Base-by-base conservation (phyloP, 1,140 invertebrate genomes). In the Lerema accius region DNA sequence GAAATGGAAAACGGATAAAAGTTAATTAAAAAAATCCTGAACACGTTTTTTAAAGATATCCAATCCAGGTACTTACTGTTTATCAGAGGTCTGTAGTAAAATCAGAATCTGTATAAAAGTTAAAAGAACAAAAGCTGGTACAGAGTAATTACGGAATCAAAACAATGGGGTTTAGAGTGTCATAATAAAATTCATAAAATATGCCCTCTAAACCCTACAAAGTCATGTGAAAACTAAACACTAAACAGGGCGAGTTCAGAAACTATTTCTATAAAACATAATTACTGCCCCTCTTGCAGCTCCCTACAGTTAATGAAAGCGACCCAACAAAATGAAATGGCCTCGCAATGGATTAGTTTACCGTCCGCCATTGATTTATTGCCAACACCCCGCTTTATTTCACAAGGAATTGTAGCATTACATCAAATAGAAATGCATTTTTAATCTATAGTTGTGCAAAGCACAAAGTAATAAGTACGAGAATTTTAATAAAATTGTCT, bases 261-360 rank as follows among this genome's bases (percentile, higher is more conserved):
- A 48, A 46, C 55, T 35, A 45, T 23, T 32, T 23, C 43, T 40
- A 40, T 16, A 32, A 51, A 56, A 56, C 26, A 28, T 43, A 58
- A 58, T 58, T 58, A 58, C 55, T 35, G 39, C 26, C 15, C 40
- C 55, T 42, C 19, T 23, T 2, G 19, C 19, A n/a, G n/a, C 53
- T 40, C 19, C 19, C 11, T 23, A 15, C 32, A 40, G 32, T 46
- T 46, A 58, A 58, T 58, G 55, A 58, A 58, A 58, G 42, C 55
- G 42, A 15, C 11, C 55, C n/a, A 43, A 58, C 55, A 58, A 58
- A 58, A 58, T 35, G 55, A 58, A 58, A 58, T 58, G 46, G 28
- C 17, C 26, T 26, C 40, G 55, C 10, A 58, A 58, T 58, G 55
- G 55, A 58, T 58, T 58, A 58, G 40, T 58, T 43, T 45, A 45